Conservation (phyloP, 2,888 invertebrate species). For the Carterocephalus palaemon region DNA sequence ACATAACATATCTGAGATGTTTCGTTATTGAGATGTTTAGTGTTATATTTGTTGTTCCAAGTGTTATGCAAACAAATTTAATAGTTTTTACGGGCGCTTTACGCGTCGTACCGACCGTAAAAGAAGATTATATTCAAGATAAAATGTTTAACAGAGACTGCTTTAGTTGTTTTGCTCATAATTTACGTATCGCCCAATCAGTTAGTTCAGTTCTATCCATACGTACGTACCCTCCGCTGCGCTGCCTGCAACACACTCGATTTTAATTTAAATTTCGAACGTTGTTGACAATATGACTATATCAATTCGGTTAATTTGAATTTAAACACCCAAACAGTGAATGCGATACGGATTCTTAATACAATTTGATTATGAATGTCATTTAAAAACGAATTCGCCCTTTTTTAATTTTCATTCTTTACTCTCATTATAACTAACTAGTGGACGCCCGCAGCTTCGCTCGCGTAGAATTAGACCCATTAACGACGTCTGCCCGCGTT, state of each 20-base stretch:
- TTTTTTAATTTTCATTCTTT: too few species aligned
- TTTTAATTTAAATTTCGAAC: slow-evolving; percentile 7
- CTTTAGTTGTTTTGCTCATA: slow-evolving; percentile 53
- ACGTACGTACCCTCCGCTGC: slow-evolving; percentile 3
- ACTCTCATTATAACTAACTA: too few species aligned
- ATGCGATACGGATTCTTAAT: slow-evolving; percentile 2
- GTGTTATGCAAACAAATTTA: slow-evolving; percentile 37
- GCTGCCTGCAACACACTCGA: slow-evolving; percentile 1
- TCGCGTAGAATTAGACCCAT: too few species aligned
- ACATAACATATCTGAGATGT: slow-evolving; percentile 41
- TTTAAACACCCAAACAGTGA: slow-evolving; percentile 8
- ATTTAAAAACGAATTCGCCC: too few species aligned
- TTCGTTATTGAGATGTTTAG: slow-evolving; percentile 19
- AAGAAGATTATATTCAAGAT: slow-evolving; percentile 52
- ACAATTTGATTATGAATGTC: neutral
- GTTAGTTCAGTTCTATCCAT: slow-evolving; percentile 52
- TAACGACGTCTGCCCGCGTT: too few species aligned
- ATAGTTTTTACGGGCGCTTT: slow-evolving; percentile 51
- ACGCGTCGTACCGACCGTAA: slow-evolving; percentile 33
- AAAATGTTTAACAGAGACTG: slow-evolving; percentile 65
- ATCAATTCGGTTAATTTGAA: slow-evolving; percentile 15
- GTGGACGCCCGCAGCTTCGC: too few species aligned
- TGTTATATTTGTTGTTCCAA: slow-evolving; percentile 19
- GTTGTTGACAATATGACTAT: slow-evolving; percentile 16
- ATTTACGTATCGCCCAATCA: slow-evolving; percentile 59